Evolutionary conservation across 2,888 invertebrate genomes (phyloP).

Genomic region (Busseola fusca): DNA sequence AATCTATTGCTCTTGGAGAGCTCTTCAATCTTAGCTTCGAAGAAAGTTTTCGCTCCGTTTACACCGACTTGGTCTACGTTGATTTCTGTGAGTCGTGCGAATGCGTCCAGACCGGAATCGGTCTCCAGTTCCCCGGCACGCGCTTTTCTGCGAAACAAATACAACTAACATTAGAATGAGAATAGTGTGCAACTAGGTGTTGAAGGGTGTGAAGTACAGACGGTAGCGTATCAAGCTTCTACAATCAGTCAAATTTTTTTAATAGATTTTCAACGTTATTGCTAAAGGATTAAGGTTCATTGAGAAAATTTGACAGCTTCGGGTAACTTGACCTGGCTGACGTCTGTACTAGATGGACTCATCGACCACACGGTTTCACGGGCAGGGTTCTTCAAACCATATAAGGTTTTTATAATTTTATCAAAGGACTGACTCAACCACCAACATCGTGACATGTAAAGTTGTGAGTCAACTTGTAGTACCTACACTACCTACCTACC

Average conservation of each 20-base stretch:
- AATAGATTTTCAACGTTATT: no score
- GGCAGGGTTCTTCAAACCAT: not conserved
- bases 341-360: not conserved
- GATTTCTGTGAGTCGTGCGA: conserved; percentile 96
- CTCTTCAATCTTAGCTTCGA: conserved; percentile 98
- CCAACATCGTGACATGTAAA: not conserved
- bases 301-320: no score
- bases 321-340: no score
- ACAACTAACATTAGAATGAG: conserved; percentile 8
- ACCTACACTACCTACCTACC: no score
- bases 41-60: conserved; percentile 97
- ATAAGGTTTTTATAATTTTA: conserved; percentile 1
- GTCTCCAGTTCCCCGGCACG: conserved; percentile 96
- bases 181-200: not conserved
- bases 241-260: no score
- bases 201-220: no score
- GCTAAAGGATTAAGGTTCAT: no score
- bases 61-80: conserved; percentile 98
- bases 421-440: conserved; percentile 1
- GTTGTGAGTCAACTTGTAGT: conserved; percentile 11
- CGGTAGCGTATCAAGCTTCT: no score
- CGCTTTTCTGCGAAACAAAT: conserved; percentile 91
- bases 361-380: not conserved
- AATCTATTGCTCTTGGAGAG: conserved; percentile 95
- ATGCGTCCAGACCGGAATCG: conserved; percentile 95